phyloP scores from a whole-genome alignment of 2,797 vertebrate species.

The Serranus cabrilla region DNA sequence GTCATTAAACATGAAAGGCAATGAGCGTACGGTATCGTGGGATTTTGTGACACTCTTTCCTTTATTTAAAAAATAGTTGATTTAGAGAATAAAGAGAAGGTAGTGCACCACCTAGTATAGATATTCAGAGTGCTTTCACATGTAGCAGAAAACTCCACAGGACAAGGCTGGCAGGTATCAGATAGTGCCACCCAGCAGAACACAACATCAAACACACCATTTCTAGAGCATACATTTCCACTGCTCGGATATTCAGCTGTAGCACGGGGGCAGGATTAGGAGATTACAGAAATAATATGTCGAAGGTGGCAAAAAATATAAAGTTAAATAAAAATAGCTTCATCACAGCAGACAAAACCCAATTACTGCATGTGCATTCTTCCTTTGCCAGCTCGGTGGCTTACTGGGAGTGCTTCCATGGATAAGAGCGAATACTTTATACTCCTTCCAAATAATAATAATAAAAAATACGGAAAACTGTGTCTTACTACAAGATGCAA shows the following conservation, averaged over 20 bases:
- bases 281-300: slow-evolving; percentile 80
- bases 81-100: slow-evolving; percentile 80
- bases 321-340: slow-evolving; percentile 21
- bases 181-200: slow-evolving; percentile 77
- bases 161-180: slow-evolving; percentile 79
- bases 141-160: slow-evolving; percentile 84
- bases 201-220: slow-evolving; percentile 83
- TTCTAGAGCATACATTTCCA: slow-evolving; percentile 77
- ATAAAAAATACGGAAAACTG: slow-evolving; percentile 30
- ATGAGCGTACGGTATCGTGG: slow-evolving; percentile 61
- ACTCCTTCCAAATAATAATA: slow-evolving; percentile 33
- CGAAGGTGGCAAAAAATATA: slow-evolving; percentile 51
- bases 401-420: slow-evolving; percentile 59
- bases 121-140: slow-evolving; percentile 85
- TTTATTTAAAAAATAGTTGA: slow-evolving; percentile 89
- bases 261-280: slow-evolving; percentile 66
- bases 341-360: slow-evolving; percentile 63
- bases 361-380: slow-evolving; percentile 54
- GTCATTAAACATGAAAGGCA: slow-evolving; percentile 78
- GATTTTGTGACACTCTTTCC: slow-evolving; percentile 83
- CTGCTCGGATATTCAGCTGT: slow-evolving; percentile 74
- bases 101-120: slow-evolving; percentile 83
- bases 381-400: slow-evolving; percentile 41
- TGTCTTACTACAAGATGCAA: slow-evolving; percentile 64
- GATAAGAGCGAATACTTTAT: slow-evolving; percentile 58